A percentile compares a stretch with the other conserved stretches of the same genome.
Evolutionary conservation across 2,797 vertebrate species (phyloP).

Genomic region (Aldrovandia affinis): DNA sequence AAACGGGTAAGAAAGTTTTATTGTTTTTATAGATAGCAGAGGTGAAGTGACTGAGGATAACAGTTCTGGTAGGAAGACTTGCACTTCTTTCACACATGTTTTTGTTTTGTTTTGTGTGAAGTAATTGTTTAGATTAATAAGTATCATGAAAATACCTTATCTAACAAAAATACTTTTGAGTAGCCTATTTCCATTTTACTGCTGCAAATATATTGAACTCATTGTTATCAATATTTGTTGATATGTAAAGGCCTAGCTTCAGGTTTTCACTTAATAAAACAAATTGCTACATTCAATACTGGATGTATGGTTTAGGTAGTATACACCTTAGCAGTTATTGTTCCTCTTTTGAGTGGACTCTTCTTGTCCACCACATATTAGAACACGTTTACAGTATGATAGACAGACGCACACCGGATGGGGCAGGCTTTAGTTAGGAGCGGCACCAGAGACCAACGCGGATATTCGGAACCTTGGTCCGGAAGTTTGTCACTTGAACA

Average conservation of each 20-base stretch:
- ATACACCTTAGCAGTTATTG: background rate
- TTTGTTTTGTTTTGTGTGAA: background rate
- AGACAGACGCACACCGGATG: background rate
- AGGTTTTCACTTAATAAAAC: background rate
- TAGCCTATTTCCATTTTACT: background rate
- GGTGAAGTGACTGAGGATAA: background rate
- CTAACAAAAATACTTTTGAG: background rate
- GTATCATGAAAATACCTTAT: background rate
- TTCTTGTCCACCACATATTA: background rate
- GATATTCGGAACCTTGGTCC: constrained; percentile 70
- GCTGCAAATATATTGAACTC: background rate
- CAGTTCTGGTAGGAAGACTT: background rate
- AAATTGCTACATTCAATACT: background rate
- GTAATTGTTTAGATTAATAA: background rate
- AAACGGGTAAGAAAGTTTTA: constrained; percentile 42
- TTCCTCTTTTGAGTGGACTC: constrained; percentile 2
- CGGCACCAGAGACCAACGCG: constrained; percentile 21
- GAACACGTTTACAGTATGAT: constrained; percentile 12
- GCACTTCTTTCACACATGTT: background rate
- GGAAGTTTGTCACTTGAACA: constrained; percentile 63
- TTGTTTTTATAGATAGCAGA: background rate
- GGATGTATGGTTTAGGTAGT: background rate
- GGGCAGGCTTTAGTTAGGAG: constrained; percentile 9
- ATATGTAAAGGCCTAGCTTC: background rate
- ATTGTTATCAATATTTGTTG: background rate